Evolutionary conservation across 2,888 invertebrate genomes (phyloP).

Genomic region (Tachina lurida): DNA sequence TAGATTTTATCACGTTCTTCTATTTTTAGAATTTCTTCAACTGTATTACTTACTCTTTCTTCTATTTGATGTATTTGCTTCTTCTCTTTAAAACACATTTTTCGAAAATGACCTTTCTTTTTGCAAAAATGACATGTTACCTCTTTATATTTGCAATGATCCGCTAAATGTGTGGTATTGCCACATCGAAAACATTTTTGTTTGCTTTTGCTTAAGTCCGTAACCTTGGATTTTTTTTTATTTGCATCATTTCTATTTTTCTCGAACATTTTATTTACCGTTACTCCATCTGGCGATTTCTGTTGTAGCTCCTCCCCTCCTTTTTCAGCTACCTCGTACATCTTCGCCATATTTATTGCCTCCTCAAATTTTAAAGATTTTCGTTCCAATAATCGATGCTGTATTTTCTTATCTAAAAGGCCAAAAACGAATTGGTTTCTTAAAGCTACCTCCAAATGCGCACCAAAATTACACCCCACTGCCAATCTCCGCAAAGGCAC

Average conservation of each 20-base stretch:
- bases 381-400: slow-evolving; percentile 55
- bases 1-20: slow-evolving; percentile 1
- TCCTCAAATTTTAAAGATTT: slow-evolving; percentile 50
- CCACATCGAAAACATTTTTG: slow-evolving; percentile 47
- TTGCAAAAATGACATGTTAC: slow-evolving; percentile 37
- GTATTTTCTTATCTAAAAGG: slow-evolving; percentile 55
- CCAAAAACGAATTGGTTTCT: slow-evolving; percentile 67
- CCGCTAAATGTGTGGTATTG: slow-evolving; percentile 38
- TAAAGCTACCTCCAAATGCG: slow-evolving; percentile 52
- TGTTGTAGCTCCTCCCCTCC: slow-evolving; percentile 62
- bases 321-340: slow-evolving; percentile 64
- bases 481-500: slow-evolving; percentile 36
- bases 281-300: not conserved
- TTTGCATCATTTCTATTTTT: slow-evolving; percentile 21
- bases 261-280: slow-evolving; percentile 39
- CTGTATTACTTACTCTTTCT: slow-evolving; percentile 2
- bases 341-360: slow-evolving; percentile 47
- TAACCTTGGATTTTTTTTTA: not conserved
- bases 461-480: slow-evolving; percentile 49
- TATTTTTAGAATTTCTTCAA: slow-evolving; percentile 21
- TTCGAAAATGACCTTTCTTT: slow-evolving; percentile 39
- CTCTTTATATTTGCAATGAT: slow-evolving; percentile 47
- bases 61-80: slow-evolving; percentile 26
- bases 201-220: slow-evolving; percentile 1
- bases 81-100: slow-evolving; percentile 44